A percentile compares a stretch with the other conserved stretches of the same genome.
phyloP scores from a whole-genome alignment of 1,140 invertebrate genomes.

The Brachionus plicatilis region DNA sequence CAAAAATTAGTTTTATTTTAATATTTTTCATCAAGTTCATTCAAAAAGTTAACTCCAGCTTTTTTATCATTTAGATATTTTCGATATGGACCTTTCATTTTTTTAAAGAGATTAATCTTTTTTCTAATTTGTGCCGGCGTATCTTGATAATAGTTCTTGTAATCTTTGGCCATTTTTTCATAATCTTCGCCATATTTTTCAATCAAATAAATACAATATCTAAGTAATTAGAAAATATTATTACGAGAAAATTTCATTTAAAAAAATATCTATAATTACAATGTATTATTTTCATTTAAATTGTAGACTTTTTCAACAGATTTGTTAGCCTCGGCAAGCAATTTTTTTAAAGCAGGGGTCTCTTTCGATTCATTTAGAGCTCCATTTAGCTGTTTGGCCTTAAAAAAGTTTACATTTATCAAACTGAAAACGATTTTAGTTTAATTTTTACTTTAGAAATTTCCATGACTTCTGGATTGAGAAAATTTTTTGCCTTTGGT shows the following conservation, averaged over 20 bases:
- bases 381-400: background rate
- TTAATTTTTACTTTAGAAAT: background rate
- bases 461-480: constrained; percentile 36
- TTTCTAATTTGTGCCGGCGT: constrained; percentile 19
- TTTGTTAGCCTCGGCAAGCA: background rate
- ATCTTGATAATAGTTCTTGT: constrained; percentile 39
- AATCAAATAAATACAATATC: constrained; percentile 39
- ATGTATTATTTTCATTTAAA: constrained; percentile 9
- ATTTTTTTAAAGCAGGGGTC: background rate
- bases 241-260: no score
- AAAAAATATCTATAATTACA: background rate
- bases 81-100: background rate
- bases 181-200: constrained; percentile 40
- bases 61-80: constrained; percentile 36
- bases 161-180: constrained; percentile 36
- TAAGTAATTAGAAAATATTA: background rate
- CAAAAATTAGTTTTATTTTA: constrained; percentile 14
- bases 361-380: background rate
- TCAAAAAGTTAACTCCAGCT: constrained; percentile 32
- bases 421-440: no score
- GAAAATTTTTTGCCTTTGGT: constrained; percentile 20
- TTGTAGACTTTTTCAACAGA: constrained; percentile 2
- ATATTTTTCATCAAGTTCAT: constrained; percentile 36
- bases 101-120: constrained; percentile 29
- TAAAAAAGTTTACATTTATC: no score